A percentile compares a stretch with the other conserved stretches of the same genome.
phyloP scores from a whole-genome alignment of 2,888 invertebrate genomes.

The Apodemia zela region DNA sequence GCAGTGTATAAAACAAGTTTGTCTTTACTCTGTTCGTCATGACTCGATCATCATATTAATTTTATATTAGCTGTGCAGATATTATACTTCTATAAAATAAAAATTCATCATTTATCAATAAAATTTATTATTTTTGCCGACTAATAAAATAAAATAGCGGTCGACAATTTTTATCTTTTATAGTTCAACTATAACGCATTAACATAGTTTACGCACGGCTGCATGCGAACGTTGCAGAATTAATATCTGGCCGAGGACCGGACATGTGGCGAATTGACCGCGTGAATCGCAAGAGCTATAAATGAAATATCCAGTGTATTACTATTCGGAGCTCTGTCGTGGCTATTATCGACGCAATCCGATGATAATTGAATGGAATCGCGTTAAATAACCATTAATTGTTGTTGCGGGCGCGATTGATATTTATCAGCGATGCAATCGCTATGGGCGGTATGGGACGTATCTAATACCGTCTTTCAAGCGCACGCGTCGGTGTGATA shows the following conservation, averaged over 20 bases:
- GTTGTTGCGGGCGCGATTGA: slow-evolving; percentile 57
- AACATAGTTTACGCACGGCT: slow-evolving; percentile 59
- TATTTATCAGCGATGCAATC: slow-evolving; percentile 46
- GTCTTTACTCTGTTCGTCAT: too few relatives aligned
- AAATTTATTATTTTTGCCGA: slow-evolving; percentile 11
- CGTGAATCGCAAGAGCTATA: slow-evolving; percentile 52
- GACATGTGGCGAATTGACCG: slow-evolving; percentile 42
- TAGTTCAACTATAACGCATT: slow-evolving; percentile 48
- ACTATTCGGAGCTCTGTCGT: slow-evolving; percentile 66
- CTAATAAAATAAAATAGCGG: slow-evolving; percentile 45
- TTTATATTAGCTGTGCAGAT: too few relatives aligned
- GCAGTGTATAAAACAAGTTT: too few relatives aligned
- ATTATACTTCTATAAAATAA: too few relatives aligned
- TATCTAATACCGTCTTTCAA: slow-evolving; percentile 11
- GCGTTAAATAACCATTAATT: slow-evolving; percentile 72
- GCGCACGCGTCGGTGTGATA: background rate
- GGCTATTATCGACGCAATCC: slow-evolving; percentile 65
- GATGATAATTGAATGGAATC: slow-evolving; percentile 67
- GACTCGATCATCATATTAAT: too few relatives aligned
- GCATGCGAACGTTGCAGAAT: slow-evolving; percentile 57
- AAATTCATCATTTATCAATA: background rate
- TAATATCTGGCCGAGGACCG: slow-evolving; percentile 46
- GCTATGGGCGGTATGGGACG: slow-evolving; percentile 19
- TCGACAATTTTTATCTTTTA: slow-evolving; percentile 49
- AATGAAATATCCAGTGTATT: slow-evolving; percentile 58